phyloP scores from a whole-genome alignment of 2,797 vertebrate species.

The Miichthys miiuy region DNA sequence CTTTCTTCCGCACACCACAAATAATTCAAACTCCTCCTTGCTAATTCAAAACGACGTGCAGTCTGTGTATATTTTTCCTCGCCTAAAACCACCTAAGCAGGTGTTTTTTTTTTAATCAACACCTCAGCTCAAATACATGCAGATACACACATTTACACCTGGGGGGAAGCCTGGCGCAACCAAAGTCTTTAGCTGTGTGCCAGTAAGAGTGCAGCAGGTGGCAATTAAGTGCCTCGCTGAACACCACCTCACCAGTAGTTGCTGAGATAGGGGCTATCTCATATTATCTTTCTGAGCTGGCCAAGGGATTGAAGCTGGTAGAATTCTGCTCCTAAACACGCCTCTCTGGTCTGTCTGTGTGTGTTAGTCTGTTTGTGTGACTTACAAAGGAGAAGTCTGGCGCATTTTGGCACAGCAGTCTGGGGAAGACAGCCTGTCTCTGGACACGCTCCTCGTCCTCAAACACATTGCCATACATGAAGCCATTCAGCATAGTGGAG shows the following conservation, averaged over 20 bases:
- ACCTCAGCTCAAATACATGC: constrained; percentile 24
- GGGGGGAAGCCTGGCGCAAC: constrained; percentile 18
- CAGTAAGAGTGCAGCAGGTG: constrained; percentile 54
- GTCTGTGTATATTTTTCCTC: constrained; percentile 5
- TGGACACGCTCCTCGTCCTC: constrained; percentile 96
- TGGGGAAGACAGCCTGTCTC: constrained; percentile 94
- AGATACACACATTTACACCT: constrained; percentile 29
- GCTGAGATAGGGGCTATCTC: constrained; percentile 45
- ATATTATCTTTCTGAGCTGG: constrained; percentile 32
- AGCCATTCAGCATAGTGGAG: constrained; percentile 99
- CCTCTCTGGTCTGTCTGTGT: constrained; percentile 42
- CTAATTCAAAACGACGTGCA: constrained; percentile 43
- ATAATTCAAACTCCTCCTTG: constrained; percentile 31
- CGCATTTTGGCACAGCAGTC: constrained; percentile 95
- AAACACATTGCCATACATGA: constrained; percentile 99
- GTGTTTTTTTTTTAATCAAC: constrained; percentile 41
- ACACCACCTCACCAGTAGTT: constrained; percentile 43
- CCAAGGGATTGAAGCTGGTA: constrained; percentile 16
- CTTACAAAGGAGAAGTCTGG: constrained; percentile 98
- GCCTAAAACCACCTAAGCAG: constrained; percentile 26
- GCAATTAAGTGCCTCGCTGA: constrained; percentile 49
- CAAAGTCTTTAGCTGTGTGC: constrained; percentile 26
- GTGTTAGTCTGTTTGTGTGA: constrained; percentile 45
- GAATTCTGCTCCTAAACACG: constrained; percentile 18
- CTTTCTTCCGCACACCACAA: constrained; percentile 20